Conservation (phyloP, 2,113 vertebrate genomes). For the Forbesichthys agassizii region DNA sequence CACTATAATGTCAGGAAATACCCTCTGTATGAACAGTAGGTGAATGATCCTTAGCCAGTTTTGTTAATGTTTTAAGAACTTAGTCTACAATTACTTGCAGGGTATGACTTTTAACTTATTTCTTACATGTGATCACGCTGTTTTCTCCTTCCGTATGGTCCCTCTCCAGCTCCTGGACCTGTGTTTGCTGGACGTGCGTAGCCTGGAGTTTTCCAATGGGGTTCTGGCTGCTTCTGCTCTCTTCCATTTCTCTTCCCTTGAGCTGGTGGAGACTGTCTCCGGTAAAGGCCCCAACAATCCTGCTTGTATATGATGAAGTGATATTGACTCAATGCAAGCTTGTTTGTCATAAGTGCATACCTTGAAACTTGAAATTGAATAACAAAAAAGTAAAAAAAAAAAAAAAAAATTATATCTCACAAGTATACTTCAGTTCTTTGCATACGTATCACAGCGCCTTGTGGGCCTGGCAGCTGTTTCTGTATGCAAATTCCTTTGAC, state of each 20-base stretch:
- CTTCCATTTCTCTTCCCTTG: constrained; percentile 93
- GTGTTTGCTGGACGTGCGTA: constrained; percentile 87
- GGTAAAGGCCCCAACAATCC: constrained; percentile 70
- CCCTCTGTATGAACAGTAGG: neutral
- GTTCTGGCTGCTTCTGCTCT: constrained; percentile 91
- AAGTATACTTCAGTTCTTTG: too few relatives aligned
- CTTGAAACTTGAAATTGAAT: too few relatives aligned
- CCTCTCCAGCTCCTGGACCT: constrained; percentile 86
- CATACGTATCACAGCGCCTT: too few relatives aligned
- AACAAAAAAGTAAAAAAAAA: too few relatives aligned
- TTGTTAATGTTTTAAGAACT: neutral
- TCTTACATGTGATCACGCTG: neutral
- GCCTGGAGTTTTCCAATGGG: constrained; percentile 87
- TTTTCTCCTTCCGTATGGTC: neutral
- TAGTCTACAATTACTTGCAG: neutral
- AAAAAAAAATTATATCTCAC: too few relatives aligned
- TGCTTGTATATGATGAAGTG: too few relatives aligned
- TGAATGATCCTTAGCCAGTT: neutral
- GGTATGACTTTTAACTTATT: neutral
- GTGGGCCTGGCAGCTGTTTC: too few relatives aligned
- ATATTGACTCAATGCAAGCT: too few relatives aligned
- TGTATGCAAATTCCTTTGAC: too few relatives aligned
- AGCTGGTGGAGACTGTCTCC: constrained; percentile 90
- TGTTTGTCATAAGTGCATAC: too few relatives aligned
- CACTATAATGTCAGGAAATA: too few relatives aligned